These are phyloP conservation scores for Ruditapes philippinarum DNA, from an alignment of 1,140 invertebrate species.

Conservation along the genomic window DNA sequence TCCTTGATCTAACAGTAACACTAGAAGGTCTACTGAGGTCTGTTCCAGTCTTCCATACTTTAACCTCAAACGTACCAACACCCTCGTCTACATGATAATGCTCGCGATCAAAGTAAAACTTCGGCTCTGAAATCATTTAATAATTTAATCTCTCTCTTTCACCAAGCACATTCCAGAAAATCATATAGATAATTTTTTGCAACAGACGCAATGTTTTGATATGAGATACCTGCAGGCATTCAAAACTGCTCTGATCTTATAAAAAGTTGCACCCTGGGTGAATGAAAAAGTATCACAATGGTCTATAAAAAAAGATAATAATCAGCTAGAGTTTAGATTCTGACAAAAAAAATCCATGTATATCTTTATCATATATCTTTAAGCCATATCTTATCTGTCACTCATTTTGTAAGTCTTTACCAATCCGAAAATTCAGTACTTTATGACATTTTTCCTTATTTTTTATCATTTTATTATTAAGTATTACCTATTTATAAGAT, in stretches of 20 bases:
- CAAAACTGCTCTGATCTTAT: background rate
- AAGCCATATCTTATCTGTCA: too few species aligned
- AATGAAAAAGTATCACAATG: background rate
- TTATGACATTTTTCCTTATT: too few species aligned
- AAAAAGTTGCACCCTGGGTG: background rate
- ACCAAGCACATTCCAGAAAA: background rate
- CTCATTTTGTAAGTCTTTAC: too few species aligned
- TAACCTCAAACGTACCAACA: slow-evolving; percentile 83
- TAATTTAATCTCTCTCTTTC: background rate
- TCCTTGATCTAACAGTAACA: slow-evolving; percentile 84
- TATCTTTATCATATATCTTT: too few species aligned
- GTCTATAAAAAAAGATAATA: too few species aligned
- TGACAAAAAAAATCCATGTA: too few species aligned
- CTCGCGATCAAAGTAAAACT: slow-evolving; percentile 83
- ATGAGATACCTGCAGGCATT: background rate
- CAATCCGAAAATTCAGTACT: too few species aligned
- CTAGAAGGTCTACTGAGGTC: slow-evolving; percentile 84
- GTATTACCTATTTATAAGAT: too few species aligned
- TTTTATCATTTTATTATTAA: too few species aligned
- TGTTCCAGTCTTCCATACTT: slow-evolving; percentile 84
- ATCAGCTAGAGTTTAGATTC: too few species aligned
- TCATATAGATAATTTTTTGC: background rate
- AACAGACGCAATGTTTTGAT: too few species aligned
- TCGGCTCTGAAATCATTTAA: slow-evolving; percentile 82
- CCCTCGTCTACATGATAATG: slow-evolving; percentile 86